phyloP scores from a whole-genome alignment of 2,888 invertebrate genomes.

The Cactoblastis cactorum region DNA sequence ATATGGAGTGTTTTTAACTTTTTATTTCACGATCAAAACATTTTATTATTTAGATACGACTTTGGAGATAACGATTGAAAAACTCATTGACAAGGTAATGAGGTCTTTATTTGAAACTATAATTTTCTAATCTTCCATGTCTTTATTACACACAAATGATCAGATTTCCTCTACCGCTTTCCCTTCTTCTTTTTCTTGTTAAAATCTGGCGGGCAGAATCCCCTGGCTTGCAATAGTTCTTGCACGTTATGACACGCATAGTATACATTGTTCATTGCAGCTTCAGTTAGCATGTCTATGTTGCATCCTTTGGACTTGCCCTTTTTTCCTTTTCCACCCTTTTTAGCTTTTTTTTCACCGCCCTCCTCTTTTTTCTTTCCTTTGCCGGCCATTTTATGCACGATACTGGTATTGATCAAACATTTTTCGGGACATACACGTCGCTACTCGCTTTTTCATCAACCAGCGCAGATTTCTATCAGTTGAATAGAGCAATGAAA shows the following conservation, averaged over 20 bases:
- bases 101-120: background rate
- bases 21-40: too few relatives aligned
- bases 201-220: constrained; percentile 93
- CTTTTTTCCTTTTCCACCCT: constrained; percentile 70
- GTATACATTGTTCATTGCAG: constrained; percentile 96
- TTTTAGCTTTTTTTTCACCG: constrained; percentile 71
- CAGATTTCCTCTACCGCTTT: constrained; percentile 50
- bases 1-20: too few relatives aligned
- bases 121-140: background rate
- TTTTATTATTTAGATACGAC: too few relatives aligned
- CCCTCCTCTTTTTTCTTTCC: constrained; percentile 65
- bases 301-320: constrained; percentile 83
- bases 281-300: constrained; percentile 92
- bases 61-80: too few relatives aligned
- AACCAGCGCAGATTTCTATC: too few relatives aligned
- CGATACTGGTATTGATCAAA: constrained; percentile 34
- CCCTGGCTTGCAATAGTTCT: constrained; percentile 90
- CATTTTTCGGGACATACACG: constrained; percentile 19
- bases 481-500: too few relatives aligned
- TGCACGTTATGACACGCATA: constrained; percentile 96
- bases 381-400: constrained; percentile 51
- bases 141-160: background rate
- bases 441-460: too few relatives aligned
- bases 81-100: too few relatives aligned
- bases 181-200: constrained; percentile 93